A percentile compares a stretch with the other conserved stretches of the same genome.
Evolutionary conservation across 1,140 invertebrate species (phyloP).

Genomic region (Octopus sinensis): DNA sequence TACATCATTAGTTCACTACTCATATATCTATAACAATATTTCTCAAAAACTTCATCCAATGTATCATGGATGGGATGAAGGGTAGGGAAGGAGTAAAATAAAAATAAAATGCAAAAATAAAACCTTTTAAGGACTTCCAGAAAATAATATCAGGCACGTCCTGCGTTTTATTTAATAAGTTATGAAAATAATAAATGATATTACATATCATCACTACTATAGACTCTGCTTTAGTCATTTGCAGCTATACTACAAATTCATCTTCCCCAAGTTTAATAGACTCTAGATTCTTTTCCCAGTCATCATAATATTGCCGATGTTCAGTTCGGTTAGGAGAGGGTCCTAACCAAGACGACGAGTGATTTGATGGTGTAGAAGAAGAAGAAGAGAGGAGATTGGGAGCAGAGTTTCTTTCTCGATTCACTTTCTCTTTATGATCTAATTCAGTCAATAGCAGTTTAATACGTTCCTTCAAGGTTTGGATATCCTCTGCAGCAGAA

Average conservation of each 20-base stretch:
- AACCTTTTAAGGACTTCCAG: too few relatives aligned
- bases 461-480: not conserved
- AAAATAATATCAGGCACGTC: not conserved
- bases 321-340: not conserved
- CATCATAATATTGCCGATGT: not conserved
- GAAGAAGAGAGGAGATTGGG: not conserved
- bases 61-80: too few relatives aligned
- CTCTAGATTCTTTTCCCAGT: not conserved
- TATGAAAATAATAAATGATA: constrained; percentile 9
- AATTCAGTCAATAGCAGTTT: constrained; percentile 4
- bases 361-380: not conserved
- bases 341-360: not conserved
- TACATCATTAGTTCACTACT: too few relatives aligned
- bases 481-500: not conserved
- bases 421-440: not conserved
- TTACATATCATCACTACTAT: not conserved
- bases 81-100: too few relatives aligned
- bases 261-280: not conserved
- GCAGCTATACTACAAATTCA: not conserved
- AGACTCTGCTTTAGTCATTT: not conserved
- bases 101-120: too few relatives aligned
- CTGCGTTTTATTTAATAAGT: constrained; percentile 2
- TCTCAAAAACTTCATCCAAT: too few relatives aligned
- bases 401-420: not conserved
- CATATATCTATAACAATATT: too few relatives aligned